Evolutionary conservation across 2,888 invertebrate species (phyloP), one percentile per base, ranked within the genome.

Genomic region (Volucella inanis): DNA sequence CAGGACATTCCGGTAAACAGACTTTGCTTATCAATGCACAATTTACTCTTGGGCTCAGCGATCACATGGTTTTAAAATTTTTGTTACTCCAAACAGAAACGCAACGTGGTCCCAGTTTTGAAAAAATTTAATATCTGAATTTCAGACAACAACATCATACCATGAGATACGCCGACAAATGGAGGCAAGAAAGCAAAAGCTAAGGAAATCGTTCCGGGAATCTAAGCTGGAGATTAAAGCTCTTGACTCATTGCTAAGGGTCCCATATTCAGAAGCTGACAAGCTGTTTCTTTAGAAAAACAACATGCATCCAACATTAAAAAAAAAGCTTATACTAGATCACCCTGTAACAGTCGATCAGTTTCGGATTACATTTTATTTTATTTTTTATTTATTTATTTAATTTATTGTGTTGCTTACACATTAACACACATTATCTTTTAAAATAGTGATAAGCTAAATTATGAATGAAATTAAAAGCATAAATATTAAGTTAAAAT

Each of bases 31-130:
- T 12, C 54, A 38, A 55, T 55, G 54, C n/a, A 55, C 8, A 8
- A 12, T 31, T 55, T 55, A 38, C 8, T 55, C 1, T 9, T 3
- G 54, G 38, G 38, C 2, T 8, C 12, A n/a, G 54, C 54, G 1
- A 55, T n/a, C 6, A 38, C 38, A 8, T 55, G 54, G 54, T 55
- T 55, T 6, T 55, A n/a, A 38, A 38, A 38, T 55, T 55, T 55
- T 38, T n/a, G 54, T 55, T 22, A n/a, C 22, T 22, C 22, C 0
- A 22, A 22, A 22, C 1, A 22, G 22, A 22, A 22, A 22, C 22
- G 2, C 22, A 22, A 22, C 22, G 22, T 22, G 22, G 22, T 22
- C 22, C 8, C 39, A 10, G 2, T 57, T 57, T 39, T 41, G 57
- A 0, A 3, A 3, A 3, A 0, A 14, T 0, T 8, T 57, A 1